These are phyloP conservation scores for Panopea generosa DNA, from an alignment of 2,888 invertebrate species.

Conservation along the genomic window DNA sequence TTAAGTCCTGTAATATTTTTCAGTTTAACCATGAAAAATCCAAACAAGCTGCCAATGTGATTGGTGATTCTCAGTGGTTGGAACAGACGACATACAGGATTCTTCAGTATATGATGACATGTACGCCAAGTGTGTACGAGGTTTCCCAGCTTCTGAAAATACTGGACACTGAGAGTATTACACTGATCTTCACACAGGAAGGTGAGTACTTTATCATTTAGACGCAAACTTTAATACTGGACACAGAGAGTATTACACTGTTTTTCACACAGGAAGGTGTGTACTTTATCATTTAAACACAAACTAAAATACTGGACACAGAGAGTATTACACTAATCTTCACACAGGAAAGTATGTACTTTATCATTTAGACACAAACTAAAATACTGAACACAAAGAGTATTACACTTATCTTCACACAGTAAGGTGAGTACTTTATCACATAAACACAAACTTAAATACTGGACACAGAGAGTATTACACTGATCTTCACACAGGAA, in stretches of 20 bases:
- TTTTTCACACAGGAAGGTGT: too few species aligned
- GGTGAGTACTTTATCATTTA: constrained; percentile 56
- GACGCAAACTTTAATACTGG: too few species aligned
- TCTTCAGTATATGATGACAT: constrained; percentile 70
- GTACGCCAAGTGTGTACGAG: constrained; percentile 65
- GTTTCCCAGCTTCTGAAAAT: constrained; percentile 73
- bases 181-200: constrained; percentile 77
- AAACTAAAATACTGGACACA: constrained; percentile 73
- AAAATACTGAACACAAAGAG: too few species aligned
- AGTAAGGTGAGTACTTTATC: too few species aligned
- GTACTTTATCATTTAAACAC: too few species aligned
- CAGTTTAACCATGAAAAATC: constrained; percentile 57
- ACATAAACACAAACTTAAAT: too few species aligned
- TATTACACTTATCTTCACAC: too few species aligned
- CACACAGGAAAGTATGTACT: constrained; percentile 73
- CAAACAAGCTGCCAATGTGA: not conserved
- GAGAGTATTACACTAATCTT: constrained; percentile 78
- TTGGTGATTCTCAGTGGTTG: constrained; percentile 74
- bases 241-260: too few species aligned
- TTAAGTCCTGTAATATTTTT: too few species aligned
- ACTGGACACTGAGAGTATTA: constrained; percentile 76
- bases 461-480: constrained; percentile 76
- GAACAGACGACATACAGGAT: constrained; percentile 73
- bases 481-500: constrained; percentile 77
- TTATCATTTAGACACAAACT: too few species aligned